phyloP scores from a whole-genome alignment of 1,140 invertebrate genomes.

The Polypedilum pembai region DNA sequence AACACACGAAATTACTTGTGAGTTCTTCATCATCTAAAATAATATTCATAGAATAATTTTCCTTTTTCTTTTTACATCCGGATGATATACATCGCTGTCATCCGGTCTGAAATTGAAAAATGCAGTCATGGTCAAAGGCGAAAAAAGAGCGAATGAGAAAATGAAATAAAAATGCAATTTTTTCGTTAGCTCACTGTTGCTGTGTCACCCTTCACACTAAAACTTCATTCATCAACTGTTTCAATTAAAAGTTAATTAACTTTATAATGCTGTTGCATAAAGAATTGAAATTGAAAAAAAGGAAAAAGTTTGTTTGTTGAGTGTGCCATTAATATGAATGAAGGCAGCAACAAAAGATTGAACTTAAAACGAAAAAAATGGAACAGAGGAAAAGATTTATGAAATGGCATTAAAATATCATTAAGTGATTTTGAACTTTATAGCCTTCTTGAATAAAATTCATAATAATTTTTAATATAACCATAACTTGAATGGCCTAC shows the following conservation, averaged over 20 bases:
- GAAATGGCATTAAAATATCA: neutral
- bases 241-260: constrained; percentile 8
- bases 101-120: constrained; percentile 6
- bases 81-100: neutral
- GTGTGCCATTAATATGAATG: neutral
- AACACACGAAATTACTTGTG: no score
- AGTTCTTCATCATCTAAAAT: no score
- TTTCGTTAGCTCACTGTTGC: neutral
- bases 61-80: neutral
- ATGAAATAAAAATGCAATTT: neutral
- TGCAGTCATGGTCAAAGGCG: neutral
- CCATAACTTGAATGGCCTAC: no score
- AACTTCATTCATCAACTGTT: constrained; percentile 9
- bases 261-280: neutral
- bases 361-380: neutral
- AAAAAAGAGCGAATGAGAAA: neutral
- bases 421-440: neutral
- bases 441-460: no score
- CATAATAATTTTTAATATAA: no score
- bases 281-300: neutral
- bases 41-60: neutral
- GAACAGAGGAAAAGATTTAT: neutral
- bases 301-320: neutral
- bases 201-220: neutral
- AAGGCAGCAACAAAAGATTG: no score